Evolutionary conservation across 2,113 vertebrate genomes (phyloP).

Genomic region (Podarcis cretensis): DNA sequence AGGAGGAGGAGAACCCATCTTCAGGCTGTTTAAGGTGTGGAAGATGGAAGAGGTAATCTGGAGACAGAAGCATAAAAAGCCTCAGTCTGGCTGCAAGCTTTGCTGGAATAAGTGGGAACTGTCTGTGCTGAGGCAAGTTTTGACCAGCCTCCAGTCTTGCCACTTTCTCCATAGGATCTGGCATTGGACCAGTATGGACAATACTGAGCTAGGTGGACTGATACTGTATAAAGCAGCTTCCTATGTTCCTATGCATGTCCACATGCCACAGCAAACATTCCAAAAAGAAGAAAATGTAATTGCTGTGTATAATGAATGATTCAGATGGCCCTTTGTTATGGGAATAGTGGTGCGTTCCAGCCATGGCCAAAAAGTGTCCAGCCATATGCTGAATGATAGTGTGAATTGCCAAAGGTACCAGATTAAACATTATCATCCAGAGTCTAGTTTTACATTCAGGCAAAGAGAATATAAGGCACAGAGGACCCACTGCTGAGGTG

Average conservation of each 20-base stretch:
- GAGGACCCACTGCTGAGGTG: too few species aligned
- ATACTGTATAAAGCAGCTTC: background rate
- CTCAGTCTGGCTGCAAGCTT: background rate
- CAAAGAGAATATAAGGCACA: too few species aligned
- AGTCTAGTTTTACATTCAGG: background rate
- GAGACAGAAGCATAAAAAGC: too few species aligned
- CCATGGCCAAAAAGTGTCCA: background rate
- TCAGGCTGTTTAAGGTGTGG: too few species aligned
- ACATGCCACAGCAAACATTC: background rate
- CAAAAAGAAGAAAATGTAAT: background rate
- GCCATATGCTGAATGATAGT: background rate
- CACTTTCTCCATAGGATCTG: too few species aligned
- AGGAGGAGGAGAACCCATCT: too few species aligned
- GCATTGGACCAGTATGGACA: too few species aligned
- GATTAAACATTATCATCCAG: background rate
- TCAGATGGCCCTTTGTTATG: background rate
- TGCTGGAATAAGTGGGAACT: background rate
- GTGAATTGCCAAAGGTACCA: background rate
- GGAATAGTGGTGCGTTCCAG: background rate
- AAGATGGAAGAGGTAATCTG: too few species aligned
- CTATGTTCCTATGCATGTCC: background rate
- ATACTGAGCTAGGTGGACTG: too few species aligned
- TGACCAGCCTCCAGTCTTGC: too few species aligned
- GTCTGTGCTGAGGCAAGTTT: too few species aligned
- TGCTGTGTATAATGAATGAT: background rate